These are phyloP conservation scores for Aplodontia rufa DNA, from an alignment of 2,113 vertebrate species.

Conservation along the genomic window DNA sequence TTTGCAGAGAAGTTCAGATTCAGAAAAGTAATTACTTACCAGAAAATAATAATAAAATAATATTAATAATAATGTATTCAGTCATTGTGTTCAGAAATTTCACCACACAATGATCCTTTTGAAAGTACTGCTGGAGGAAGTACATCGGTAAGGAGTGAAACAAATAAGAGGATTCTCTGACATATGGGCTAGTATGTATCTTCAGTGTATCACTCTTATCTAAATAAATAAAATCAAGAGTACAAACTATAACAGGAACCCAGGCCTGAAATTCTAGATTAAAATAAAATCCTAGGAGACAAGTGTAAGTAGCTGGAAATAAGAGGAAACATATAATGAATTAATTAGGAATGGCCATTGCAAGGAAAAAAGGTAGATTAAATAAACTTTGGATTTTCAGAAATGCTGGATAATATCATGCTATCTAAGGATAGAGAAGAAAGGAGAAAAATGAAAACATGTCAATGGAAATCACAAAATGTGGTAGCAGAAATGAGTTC, in stretches of 20 bases:
- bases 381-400: background rate
- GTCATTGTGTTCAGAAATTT: background rate
- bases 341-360: background rate
- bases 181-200: background rate
- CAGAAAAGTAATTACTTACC: background rate
- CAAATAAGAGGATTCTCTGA: background rate
- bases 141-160: background rate
- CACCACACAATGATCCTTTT: background rate
- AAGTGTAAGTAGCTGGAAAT: background rate
- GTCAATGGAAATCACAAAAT: background rate
- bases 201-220: background rate
- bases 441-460: background rate
- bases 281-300: background rate
- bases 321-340: background rate
- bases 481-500: background rate
- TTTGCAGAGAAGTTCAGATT: background rate
- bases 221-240: background rate
- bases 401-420: background rate
- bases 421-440: background rate
- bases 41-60: too few species aligned
- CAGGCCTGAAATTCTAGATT: background rate
- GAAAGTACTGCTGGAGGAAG: background rate
- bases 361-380: background rate
- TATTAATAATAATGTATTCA: background rate
- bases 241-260: background rate